Conservation (phyloP, 1,140 invertebrate species). For the Drosophila auraria region DNA sequence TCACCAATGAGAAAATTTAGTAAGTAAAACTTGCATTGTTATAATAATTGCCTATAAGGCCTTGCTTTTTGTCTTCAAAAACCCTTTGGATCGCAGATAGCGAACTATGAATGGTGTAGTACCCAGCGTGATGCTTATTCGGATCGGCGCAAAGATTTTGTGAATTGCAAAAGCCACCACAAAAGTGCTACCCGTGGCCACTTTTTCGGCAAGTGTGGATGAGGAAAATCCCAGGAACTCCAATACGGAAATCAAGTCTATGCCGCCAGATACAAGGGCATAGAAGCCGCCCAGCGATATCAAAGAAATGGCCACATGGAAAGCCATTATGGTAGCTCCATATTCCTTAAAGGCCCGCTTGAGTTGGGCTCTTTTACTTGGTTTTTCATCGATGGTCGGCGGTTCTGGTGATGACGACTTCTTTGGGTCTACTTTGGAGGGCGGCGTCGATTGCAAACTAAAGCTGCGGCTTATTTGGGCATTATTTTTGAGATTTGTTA, state of each 20-base stretch:
- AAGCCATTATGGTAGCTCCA: background rate
- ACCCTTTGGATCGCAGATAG: background rate
- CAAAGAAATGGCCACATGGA: background rate
- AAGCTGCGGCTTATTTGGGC: background rate
- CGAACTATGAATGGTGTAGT: background rate
- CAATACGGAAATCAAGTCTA: background rate
- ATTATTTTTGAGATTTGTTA: background rate
- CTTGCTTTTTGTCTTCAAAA: background rate
- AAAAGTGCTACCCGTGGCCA: background rate
- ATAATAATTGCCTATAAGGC: background rate
- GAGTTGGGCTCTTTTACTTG: background rate
- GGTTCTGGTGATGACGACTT: background rate
- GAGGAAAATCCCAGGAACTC: background rate
- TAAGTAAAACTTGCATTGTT: background rate
- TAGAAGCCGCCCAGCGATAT: background rate
- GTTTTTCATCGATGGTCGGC: background rate
- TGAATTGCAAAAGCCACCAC: background rate
- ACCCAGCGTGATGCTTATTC: background rate
- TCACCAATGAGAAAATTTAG: background rate
- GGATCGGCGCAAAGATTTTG: slow-evolving; percentile 1
- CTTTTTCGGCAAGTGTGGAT: background rate
- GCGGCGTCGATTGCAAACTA: background rate
- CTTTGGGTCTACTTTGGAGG: background rate
- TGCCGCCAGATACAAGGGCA: background rate
- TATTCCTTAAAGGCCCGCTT: background rate